Percentiles rank a stretch among this genome's conserved stretches.
Evolutionary conservation across 1,140 invertebrate species (phyloP).

Genomic region (Nasonia longicornis): DNA sequence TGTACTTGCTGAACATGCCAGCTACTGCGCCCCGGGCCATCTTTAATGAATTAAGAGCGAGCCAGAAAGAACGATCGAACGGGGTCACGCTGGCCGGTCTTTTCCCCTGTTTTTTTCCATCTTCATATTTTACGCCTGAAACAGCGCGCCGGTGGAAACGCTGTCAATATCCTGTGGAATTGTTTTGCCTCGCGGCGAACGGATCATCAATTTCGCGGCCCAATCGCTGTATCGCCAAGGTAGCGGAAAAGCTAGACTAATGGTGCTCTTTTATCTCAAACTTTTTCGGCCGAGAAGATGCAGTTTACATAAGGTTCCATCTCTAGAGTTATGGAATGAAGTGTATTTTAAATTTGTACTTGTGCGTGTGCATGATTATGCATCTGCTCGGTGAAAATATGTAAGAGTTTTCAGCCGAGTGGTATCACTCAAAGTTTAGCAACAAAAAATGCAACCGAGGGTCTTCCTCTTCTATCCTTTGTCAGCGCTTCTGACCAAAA

Average conservation of each 20-base stretch:
- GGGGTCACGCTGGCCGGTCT: background rate
- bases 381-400: background rate
- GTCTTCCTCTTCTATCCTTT: background rate
- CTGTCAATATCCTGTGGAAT: background rate
- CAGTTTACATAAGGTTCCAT: background rate
- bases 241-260: background rate
- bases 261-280: background rate
- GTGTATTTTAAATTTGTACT: no score
- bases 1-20: slow-evolving; percentile 1
- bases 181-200: background rate
- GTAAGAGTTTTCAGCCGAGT: background rate
- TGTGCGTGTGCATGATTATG: background rate
- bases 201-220: background rate
- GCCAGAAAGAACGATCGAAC: background rate
- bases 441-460: background rate
- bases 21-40: background rate
- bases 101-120: background rate
- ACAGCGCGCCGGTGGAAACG: background rate
- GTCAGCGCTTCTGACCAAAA: slow-evolving; percentile 16
- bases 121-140: background rate
- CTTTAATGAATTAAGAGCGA: slow-evolving; percentile 13
- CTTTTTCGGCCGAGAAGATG: background rate
- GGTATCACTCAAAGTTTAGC: background rate
- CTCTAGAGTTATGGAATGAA: no score
- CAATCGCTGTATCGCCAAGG: background rate